Base-by-base conservation (phyloP, 2,797 vertebrate species). In the Myotis daubentonii region DNA sequence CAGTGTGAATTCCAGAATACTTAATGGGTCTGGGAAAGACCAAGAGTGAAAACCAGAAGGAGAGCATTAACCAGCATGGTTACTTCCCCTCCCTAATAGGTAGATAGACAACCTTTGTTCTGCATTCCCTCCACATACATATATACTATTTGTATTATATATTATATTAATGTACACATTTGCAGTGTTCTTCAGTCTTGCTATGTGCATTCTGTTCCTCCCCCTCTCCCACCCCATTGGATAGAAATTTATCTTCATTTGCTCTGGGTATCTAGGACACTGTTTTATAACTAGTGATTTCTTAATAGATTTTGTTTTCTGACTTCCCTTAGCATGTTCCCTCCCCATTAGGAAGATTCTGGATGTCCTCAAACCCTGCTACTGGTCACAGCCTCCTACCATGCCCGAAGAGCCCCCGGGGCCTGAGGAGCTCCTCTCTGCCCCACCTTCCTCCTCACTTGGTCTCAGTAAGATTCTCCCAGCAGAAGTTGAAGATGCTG, bases 401-500 rank as follows among this genome's bases (percentile, higher is more conserved):
- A 81, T 83, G 62, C 49, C 87, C 72, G 13, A 49, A 87, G 81
- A 94, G 30, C 55, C 62, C 62, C 60, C 60, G 65, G 36, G 75
- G 76, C 66, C 87, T 79, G 75, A 83, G 74, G 83, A 91, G 70
- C 75, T 93, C 80, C 75, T 89, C 79, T 91, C 96, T 94, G 88
- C 87, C 76, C 94, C 87, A 93, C 84, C 85, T 94, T 87, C 84
- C 96, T 94, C 93, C 95, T 97, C 87, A 96, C 95, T 93, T 96
- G 90, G 87, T 95, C 66, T 96, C 93, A 60, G 87, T 36, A 68
- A 94, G 90, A 74, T 89, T 97, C 87, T 96, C 86, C 79, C 84
- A 91, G 94, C 97, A 97, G 93, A 96, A 89, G 71, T 75, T 66
- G 74, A 96, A 96, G 68, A 98, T 96, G 55, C 75, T 97, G 41